phyloP scores from a whole-genome alignment of 2,888 invertebrate genomes.

The Xylota segnis region DNA sequence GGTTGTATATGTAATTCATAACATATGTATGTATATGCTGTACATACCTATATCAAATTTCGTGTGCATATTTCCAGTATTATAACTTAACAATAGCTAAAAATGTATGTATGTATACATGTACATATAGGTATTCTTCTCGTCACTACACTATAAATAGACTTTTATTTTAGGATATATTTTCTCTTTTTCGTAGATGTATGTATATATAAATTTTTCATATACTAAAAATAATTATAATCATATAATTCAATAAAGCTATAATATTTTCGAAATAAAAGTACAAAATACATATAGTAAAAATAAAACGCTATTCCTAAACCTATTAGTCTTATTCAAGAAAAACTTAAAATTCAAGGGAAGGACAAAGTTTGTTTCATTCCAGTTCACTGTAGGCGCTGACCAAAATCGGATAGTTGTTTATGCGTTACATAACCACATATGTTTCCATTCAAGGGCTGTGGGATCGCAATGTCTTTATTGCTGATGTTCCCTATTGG shows the following conservation, averaged over 20 bases:
- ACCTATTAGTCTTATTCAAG: slow-evolving; percentile 65
- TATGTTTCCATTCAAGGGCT: slow-evolving; percentile 75
- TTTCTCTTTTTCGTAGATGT: slow-evolving; percentile 3
- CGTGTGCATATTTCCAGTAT: slow-evolving; percentile 1
- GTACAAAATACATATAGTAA: slow-evolving; percentile 48
- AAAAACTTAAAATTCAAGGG: slow-evolving; percentile 41
- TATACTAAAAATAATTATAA: slow-evolving; percentile 32
- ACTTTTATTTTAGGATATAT: neutral
- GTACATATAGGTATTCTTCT: neutral
- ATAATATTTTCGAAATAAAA: slow-evolving; percentile 44
- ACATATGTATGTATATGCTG: too few species aligned
- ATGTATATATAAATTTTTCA: slow-evolving; percentile 13
- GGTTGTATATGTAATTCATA: too few species aligned
- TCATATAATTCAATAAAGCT: slow-evolving; percentile 37
- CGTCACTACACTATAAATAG: slow-evolving; percentile 13
- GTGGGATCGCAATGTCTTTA: slow-evolving; percentile 58
- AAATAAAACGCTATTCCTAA: slow-evolving; percentile 49
- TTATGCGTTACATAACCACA: slow-evolving; percentile 82
- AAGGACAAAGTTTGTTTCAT: slow-evolving; percentile 8
- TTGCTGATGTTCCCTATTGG: slow-evolving; percentile 34
- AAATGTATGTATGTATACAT: neutral
- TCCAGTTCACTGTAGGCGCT: slow-evolving; percentile 75
- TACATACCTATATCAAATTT: neutral
- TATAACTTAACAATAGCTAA: slow-evolving; percentile 1
- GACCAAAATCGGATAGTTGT: slow-evolving; percentile 81